Evolutionary conservation across 2,113 vertebrate species (phyloP).

Genomic region (Pelvicachromis taeniatus): DNA sequence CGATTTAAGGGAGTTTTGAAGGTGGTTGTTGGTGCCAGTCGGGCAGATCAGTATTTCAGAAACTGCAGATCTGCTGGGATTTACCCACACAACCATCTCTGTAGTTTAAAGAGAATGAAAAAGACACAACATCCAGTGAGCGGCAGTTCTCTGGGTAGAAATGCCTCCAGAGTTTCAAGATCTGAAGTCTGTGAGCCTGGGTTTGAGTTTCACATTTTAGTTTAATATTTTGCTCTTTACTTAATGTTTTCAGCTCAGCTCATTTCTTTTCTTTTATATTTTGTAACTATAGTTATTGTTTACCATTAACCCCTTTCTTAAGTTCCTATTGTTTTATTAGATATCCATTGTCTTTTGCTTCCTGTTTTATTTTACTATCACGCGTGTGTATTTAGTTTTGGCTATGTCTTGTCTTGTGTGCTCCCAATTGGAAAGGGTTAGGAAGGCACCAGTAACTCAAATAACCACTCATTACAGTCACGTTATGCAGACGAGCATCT

Average conservation of each 20-base stretch:
- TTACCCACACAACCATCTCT: background rate
- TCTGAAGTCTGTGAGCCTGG: background rate
- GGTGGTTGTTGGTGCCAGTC: background rate
- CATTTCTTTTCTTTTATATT: background rate
- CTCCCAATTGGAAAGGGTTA: background rate
- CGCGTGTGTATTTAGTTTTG: background rate
- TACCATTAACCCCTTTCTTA: background rate
- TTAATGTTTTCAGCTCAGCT: background rate
- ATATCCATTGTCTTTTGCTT: background rate
- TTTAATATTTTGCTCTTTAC: too few relatives aligned
- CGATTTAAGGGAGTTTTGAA: fast-evolving
- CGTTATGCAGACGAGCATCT: background rate
- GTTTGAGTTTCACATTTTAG: too few relatives aligned
- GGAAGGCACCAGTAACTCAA: background rate
- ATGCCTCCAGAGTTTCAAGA: background rate
- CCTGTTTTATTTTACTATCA: background rate
- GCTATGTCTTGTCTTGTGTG: background rate
- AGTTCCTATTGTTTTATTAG: background rate
- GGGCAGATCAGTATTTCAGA: background rate
- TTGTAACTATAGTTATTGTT: background rate
- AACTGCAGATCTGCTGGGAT: background rate
- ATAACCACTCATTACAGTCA: background rate
- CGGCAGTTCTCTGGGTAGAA: background rate
- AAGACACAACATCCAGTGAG: background rate
- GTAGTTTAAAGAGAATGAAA: background rate